A percentile compares a stretch with the other conserved stretches of the same genome.
Evolutionary conservation across 2,888 invertebrate species (phyloP).

Genomic region (Cataglyphis albicans): DNA sequence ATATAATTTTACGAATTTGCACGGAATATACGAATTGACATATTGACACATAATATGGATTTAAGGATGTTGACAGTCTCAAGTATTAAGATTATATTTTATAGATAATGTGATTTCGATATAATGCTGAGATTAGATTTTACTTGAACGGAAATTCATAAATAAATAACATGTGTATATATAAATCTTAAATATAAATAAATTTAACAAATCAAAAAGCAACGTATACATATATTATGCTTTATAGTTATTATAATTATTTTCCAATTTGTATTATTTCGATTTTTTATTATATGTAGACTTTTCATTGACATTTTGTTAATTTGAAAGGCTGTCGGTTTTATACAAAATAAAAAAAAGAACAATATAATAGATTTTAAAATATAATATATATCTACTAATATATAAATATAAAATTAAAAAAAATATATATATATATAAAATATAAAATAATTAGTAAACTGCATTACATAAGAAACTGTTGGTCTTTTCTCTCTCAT

Average conservation of each 20-base stretch:
- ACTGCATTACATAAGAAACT: no score
- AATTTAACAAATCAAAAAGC: neutral
- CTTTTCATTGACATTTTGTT: neutral
- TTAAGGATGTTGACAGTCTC: neutral
- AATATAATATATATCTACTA: no score
- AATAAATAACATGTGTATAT: neutral
- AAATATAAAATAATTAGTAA: no score
- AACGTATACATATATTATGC: neutral
- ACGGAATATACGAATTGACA: neutral
- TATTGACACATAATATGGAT: neutral
- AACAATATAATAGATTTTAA: neutral
- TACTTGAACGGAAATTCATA: neutral
- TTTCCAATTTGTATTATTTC: neutral
- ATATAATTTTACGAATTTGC: slow-evolving; percentile 46
- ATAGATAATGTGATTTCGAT: neutral
- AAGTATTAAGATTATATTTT: neutral
- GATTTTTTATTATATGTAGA: neutral
- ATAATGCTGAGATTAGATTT: neutral
- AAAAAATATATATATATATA: no score
- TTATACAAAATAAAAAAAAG: neutral
- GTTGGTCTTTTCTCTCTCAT: no score
- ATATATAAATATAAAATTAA: no score
- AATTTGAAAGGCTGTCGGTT: no score
- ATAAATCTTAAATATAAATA: neutral
- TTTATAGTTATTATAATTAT: neutral